A percentile compares a stretch with the other conserved stretches of the same genome.
Evolutionary conservation across 2,888 invertebrate species (phyloP).

Genomic region (Dasysyrphus tricinctus): DNA sequence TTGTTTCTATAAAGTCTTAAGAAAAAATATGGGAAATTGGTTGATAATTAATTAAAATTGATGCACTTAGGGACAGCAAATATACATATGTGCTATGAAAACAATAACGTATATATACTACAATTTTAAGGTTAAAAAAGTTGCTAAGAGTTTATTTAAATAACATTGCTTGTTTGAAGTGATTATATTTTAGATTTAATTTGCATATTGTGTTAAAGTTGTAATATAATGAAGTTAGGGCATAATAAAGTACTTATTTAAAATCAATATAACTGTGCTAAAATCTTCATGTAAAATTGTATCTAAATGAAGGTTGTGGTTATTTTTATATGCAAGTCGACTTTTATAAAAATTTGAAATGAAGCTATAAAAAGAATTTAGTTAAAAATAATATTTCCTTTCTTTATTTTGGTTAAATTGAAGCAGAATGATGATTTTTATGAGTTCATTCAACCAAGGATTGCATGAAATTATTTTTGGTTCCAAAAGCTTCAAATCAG

Average conservation of each 20-base stretch:
- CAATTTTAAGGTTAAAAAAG: background rate
- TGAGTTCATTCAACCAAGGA: background rate
- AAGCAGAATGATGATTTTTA: background rate
- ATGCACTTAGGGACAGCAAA: background rate
- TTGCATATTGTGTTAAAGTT: background rate
- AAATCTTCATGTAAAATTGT: too few relatives aligned
- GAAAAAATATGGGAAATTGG: background rate
- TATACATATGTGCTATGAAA: background rate
- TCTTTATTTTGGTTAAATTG: background rate
- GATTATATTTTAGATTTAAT: background rate
- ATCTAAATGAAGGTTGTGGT: too few relatives aligned
- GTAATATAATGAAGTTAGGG: background rate
- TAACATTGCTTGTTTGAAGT: conserved; percentile 12
- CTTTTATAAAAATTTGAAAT: background rate
- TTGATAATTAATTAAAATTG: conserved; percentile 12
- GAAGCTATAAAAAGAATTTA: background rate
- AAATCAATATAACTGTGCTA: too few relatives aligned
- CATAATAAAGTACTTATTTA: too few relatives aligned
- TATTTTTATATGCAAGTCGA: background rate
- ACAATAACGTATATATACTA: background rate
- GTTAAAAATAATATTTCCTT: too few relatives aligned
- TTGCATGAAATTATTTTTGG: background rate
- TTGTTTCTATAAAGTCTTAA: conserved; percentile 10
- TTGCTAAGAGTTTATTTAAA: background rate
- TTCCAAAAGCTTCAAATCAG: too few relatives aligned